Percentiles rank a stretch among this genome's conserved stretches.
phyloP scores from a whole-genome alignment of 2,113 vertebrate species.

The Eulemur rufifrons region DNA sequence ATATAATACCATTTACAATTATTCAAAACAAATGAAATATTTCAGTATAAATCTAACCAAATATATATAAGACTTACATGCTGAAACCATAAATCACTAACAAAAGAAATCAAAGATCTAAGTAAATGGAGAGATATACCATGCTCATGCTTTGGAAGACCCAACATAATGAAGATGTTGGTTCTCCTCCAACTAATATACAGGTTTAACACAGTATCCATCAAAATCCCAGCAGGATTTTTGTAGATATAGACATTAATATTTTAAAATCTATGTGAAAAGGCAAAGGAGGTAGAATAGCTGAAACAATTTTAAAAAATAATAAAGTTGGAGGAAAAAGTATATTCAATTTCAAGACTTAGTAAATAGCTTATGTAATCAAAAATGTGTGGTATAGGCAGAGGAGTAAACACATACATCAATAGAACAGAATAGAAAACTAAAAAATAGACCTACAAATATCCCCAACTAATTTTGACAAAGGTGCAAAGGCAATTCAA shows the following conservation, averaged over 20 bases:
- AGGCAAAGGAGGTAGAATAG: not conserved
- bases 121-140: not conserved
- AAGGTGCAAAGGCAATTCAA: not conserved
- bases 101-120: not conserved
- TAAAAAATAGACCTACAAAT: not conserved
- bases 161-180: not conserved
- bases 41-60: not conserved
- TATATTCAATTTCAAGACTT: not conserved
- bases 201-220: not conserved
- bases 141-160: not conserved
- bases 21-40: not conserved
- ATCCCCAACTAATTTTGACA: not conserved
- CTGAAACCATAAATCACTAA: not conserved
- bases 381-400: not conserved
- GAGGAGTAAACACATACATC: not conserved
- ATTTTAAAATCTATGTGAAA: constrained; percentile 16
- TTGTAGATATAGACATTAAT: not conserved
- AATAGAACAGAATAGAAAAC: not conserved
- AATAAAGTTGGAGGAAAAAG: not conserved
- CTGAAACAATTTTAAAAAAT: not conserved
- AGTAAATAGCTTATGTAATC: not conserved
- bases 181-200: not conserved
- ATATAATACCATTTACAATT: not conserved
- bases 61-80: not conserved
- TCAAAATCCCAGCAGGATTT: not conserved